Evolutionary conservation across 2,113 vertebrate species (phyloP).

Genomic region (Sinocyclocheilus maitianheensis): DNA sequence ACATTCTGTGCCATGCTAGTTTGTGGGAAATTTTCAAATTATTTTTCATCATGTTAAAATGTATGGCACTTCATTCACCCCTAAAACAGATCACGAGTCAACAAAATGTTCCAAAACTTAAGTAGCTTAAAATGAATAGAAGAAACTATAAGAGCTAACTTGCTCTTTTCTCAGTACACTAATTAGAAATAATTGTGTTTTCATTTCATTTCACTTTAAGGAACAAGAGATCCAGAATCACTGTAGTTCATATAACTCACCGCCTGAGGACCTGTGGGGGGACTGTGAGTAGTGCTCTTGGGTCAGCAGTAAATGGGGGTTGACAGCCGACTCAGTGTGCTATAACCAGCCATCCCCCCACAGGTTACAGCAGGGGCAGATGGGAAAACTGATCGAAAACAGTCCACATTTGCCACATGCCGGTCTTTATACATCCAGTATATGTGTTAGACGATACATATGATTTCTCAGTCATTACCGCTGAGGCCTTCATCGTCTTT

Average conservation of each 20-base stretch:
- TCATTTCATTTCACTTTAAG: background rate
- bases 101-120: no score
- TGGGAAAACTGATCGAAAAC: constrained; percentile 45
- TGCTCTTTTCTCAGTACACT: no score
- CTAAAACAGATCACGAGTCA: no score
- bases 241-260: background rate
- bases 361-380: constrained; percentile 49
- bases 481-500: constrained; percentile 17
- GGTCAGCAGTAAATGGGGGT: constrained; percentile 32
- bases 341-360: constrained; percentile 23
- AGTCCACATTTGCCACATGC: constrained; percentile 50
- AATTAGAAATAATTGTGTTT: background rate
- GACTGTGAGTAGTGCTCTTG: constrained; percentile 12
- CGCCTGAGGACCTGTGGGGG: background rate
- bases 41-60: no score
- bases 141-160: no score
- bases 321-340: constrained; percentile 45
- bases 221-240: background rate
- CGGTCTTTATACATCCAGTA: constrained; percentile 39
- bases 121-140: no score
- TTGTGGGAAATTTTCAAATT: no score
- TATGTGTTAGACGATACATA: constrained; percentile 26
- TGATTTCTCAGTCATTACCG: constrained; percentile 13
- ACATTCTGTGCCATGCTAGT: no score
- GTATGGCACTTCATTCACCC: no score